A percentile compares a stretch with the other conserved stretches of the same genome.
Evolutionary conservation across 2,888 invertebrate genomes (phyloP).

Genomic region (Drymonia ruficornis): DNA sequence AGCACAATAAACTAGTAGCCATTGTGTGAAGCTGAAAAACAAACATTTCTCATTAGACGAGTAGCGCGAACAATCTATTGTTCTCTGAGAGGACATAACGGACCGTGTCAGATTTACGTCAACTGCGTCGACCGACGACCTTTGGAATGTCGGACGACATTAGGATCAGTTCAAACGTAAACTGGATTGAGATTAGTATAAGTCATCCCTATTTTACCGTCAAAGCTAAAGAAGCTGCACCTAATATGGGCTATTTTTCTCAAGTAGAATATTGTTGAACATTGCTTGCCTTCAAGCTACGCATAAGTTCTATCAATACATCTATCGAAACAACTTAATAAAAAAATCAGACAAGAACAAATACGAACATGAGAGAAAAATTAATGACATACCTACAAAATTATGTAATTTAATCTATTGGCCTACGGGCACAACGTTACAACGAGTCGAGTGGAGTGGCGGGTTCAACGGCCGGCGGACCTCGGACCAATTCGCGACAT

Average conservation of each 20-base stretch:
- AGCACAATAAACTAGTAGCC: constrained; percentile 67
- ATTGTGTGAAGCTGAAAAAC: constrained; percentile 76
- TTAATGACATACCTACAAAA: constrained; percentile 27
- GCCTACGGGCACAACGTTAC: constrained; percentile 47
- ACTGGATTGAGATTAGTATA: too few relatives aligned
- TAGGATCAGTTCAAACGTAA: constrained; percentile 10
- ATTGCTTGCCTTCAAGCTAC: too few relatives aligned
- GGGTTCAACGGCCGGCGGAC: constrained; percentile 75
- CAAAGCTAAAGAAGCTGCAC: too few relatives aligned
- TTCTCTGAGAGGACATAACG: constrained; percentile 79
- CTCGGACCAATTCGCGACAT: constrained; percentile 84
- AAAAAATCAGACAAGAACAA: neutral
- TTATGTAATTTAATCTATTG: constrained; percentile 45
- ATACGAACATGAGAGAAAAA: constrained; percentile 13
- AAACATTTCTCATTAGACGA: constrained; percentile 82
- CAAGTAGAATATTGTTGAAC: too few relatives aligned
- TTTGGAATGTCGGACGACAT: constrained; percentile 48
- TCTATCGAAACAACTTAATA: neutral
- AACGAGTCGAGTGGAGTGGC: constrained; percentile 61
- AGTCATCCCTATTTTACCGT: too few relatives aligned
- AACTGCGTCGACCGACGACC: constrained; percentile 67
- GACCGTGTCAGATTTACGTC: constrained; percentile 78
- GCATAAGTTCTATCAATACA: neutral
- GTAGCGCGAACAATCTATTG: constrained; percentile 76
- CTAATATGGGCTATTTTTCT: too few relatives aligned